Evolutionary conservation across 2,888 invertebrate genomes (phyloP), one percentile per base, ranked within the genome.

Genomic region (Caenorhabditis japonica): DNA sequence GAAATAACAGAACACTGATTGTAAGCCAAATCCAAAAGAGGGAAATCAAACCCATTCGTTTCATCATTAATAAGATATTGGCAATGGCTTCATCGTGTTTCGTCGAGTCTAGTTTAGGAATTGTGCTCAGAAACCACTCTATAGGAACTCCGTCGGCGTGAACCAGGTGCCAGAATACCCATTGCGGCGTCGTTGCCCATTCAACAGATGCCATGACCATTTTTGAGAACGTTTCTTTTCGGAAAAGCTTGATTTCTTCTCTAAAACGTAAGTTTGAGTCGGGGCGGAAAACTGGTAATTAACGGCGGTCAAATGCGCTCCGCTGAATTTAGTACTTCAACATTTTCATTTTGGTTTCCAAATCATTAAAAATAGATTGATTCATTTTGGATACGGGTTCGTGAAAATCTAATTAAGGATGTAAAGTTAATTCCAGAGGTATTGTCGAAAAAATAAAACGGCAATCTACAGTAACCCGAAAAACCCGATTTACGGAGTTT

Each of bases 101-200:
- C 87, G 92, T 91, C 88, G 92, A 92, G 85, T 93, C 93, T 72
- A 95, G 89, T 85, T 80, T 81, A 7, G 80, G 75, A 34, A 77
- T 79, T 15, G 73, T 61, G 19, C 60, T 60, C 27, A 74, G 15
- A 15, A 81, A 62, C 81, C 82, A 83, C 13, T 83, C 83, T 13
- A 82, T 71, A 0, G 80, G 77, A 15, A 83, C 77, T 15, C 71
- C 73, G 25, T 81, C 81, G 7, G 78, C 75, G 44, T 79, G 72
- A 0, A 81, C 76, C 66, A 99, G 91, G 89, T 97, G 96, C 97
- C 97, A 99, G 46, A 97, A 91, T 88, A 95, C 96, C 88, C 94
- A 93, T 89, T 99, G 97, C 89, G 97, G 97, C 84, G 95, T 94
- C 2, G 96, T 95, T 89, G 97, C 97, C 94, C 97, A 99, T 64